Evolutionary conservation across 2,113 vertebrate species (phyloP).

Genomic region (Piaya cayana): DNA sequence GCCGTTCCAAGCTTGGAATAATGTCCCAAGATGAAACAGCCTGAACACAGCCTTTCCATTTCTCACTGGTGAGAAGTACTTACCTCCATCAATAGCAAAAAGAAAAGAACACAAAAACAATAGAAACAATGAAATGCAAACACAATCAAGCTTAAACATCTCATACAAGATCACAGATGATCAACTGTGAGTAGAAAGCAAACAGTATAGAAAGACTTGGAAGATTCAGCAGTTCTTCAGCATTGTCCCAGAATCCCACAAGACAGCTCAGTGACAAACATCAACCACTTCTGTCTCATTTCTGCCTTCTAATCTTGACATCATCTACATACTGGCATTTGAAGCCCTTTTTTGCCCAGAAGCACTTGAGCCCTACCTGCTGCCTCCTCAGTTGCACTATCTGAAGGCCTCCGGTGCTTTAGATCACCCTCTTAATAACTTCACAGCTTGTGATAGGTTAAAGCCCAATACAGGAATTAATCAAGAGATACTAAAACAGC

Average conservation of each 20-base stretch:
- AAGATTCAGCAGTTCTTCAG: not conserved
- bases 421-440: not conserved
- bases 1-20: not conserved
- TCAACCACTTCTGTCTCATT: not conserved
- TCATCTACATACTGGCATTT: not conserved
- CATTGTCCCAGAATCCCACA: not conserved
- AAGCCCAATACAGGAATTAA: not conserved
- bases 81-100: not conserved
- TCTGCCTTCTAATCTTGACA: not conserved
- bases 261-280: not conserved
- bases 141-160: constrained; percentile 1
- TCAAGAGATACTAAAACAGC: not conserved
- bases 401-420: not conserved
- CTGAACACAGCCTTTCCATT: not conserved
- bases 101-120: not conserved
- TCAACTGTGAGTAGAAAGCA: constrained; percentile 9
- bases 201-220: not conserved
- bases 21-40: not conserved
- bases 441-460: not conserved
- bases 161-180: constrained; percentile 25
- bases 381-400: not conserved
- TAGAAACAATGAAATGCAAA: constrained; percentile 36
- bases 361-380: not conserved
- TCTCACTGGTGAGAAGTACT: not conserved
- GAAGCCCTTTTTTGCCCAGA: not conserved